Conservation (phyloP, 2,797 vertebrate genomes). For the Mico argentatus region DNA sequence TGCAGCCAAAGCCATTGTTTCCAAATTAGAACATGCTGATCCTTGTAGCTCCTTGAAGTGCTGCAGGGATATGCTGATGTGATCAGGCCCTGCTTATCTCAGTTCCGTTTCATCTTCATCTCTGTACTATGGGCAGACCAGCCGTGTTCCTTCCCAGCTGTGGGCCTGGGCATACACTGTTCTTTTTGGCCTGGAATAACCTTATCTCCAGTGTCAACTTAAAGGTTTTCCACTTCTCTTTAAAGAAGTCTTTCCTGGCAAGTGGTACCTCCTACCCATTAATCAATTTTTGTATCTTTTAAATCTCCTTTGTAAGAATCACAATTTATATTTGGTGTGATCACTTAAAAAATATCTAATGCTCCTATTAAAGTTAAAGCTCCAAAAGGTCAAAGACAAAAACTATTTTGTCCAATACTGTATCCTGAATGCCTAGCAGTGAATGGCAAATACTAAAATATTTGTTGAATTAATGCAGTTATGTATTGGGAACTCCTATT, state of each 20-base stretch:
- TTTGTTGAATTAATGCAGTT: not conserved
- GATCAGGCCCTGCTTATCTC: not conserved
- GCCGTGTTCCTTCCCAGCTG: not conserved
- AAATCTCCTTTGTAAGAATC: not conserved
- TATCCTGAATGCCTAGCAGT: not conserved
- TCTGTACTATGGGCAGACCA: not conserved
- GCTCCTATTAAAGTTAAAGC: not conserved
- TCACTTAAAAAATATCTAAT: not conserved
- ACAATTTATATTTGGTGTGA: not conserved
- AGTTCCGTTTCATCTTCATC: not conserved
- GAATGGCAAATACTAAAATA: not conserved
- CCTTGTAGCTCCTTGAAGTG: too few relatives aligned
- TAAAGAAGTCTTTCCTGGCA: not conserved
- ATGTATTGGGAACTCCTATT: not conserved
- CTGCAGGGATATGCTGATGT: not conserved
- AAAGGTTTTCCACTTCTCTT: not conserved
- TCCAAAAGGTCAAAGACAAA: not conserved
- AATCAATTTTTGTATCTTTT: not conserved
- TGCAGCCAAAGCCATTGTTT: not conserved
- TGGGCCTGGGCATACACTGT: not conserved
- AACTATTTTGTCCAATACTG: not conserved
- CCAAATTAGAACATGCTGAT: not conserved
- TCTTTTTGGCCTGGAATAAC: not conserved
- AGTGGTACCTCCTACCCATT: not conserved
- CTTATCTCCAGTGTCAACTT: not conserved